Conservation (phyloP, 2,888 invertebrate species). For the Acanthopleura granulata region DNA sequence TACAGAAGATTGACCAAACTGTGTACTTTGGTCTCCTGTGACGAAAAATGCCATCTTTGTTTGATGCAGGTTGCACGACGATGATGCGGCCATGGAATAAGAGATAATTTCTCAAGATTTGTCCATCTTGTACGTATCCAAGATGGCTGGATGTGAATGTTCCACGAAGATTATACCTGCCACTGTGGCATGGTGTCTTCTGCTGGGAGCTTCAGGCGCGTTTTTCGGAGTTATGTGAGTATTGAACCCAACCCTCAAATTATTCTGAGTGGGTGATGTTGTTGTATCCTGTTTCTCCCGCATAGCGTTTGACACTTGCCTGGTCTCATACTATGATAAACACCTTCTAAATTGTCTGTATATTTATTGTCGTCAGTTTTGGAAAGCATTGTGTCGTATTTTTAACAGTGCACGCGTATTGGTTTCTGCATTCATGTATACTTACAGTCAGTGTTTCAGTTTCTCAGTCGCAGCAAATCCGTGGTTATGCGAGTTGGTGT, state of each 20-base stretch:
- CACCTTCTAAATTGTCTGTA: neutral
- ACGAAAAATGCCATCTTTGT: conserved; percentile 45
- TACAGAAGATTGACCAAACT: neutral
- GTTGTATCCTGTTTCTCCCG: conserved; percentile 12
- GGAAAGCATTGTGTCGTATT: too few species aligned
- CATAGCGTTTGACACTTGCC: conserved; percentile 26
- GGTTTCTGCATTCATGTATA: too few species aligned
- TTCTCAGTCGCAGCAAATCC: too few species aligned
- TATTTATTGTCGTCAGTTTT: too few species aligned
- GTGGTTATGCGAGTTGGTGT: too few species aligned
- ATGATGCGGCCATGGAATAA: conserved; percentile 19
- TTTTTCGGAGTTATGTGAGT: conserved; percentile 99
- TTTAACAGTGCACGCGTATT: too few species aligned
- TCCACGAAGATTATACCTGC: conserved; percentile 78
- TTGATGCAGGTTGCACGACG: conserved; percentile 24
- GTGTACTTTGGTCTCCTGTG: conserved; percentile 36
- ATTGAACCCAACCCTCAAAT: conserved; percentile 12
- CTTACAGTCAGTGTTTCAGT: too few species aligned
- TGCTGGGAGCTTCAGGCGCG: conserved; percentile 91
- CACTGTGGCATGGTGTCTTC: conserved; percentile 96
- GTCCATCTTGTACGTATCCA: conserved; percentile 29
- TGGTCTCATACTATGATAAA: conserved; percentile 22
- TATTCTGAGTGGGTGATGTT: conserved; percentile 18
- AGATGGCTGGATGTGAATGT: conserved; percentile 58
- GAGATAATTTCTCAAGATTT: conserved; percentile 20